Evolutionary conservation across 23 tunicate species (phyloP), one percentile per base, ranked within the genome.

Genomic region (Botrylloides violaceus): DNA sequence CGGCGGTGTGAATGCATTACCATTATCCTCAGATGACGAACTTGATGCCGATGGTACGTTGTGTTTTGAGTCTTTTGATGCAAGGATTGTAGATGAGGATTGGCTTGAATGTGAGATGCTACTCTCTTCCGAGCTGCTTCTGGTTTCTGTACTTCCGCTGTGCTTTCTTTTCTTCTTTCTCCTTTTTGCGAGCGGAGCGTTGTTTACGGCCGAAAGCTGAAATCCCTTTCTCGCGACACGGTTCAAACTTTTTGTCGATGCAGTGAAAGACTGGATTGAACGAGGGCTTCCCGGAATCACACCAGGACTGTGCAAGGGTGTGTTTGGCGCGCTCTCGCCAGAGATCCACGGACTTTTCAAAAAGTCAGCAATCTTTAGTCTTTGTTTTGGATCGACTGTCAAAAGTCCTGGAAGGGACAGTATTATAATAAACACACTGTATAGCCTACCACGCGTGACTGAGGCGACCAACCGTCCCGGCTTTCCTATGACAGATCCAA

Each of bases 121-220:
- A 28, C 74, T 68, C 28, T 68, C 74, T 19, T 68, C 57, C 59
- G 74, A 68, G 60, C 85, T 79, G 74, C 80, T 76, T 24, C 90
- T 76, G 32, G 79, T 79, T 70, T 79, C 90, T 29, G 72, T 65
- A 55, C 85, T 66, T 3, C 72, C 77, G 38, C 79, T 83, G 56
- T 77, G 57, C 27, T 73, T 71, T 20, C 82, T 55, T 35, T 80
- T 73, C 27, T 81, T 65, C 60, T 80, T 80, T 65, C 79, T 68
- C 58, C 85, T 58, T 60, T 90, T 66, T 1, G 97, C 97, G 29
- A 90, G 76, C 3, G 89, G 84, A 19, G 97, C 97, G 79, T 90
- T 83, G 66, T 68, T 79, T 36, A 90, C 97, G 1, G 77, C 81
- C 19, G 90, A 74, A 18, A 90, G 79, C 63, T 90, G 84, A 76